Evolutionary conservation across 2,113 vertebrate species (phyloP).

Genomic region (Myotis davidii): DNA sequence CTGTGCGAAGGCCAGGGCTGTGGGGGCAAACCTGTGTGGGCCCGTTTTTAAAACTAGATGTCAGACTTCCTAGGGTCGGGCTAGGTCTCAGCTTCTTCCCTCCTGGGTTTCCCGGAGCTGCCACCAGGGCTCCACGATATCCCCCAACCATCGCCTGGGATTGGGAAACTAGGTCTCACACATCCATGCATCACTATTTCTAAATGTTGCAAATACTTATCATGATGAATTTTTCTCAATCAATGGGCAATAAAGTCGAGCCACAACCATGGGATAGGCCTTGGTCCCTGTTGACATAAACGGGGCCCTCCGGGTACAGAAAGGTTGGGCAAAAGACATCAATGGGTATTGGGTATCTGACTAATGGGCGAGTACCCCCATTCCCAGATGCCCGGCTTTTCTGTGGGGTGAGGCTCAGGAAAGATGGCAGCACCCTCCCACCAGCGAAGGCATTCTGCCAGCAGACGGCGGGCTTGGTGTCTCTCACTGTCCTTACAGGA

Average conservation of each 20-base stretch:
- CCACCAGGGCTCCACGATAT: background rate
- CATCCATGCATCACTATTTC: background rate
- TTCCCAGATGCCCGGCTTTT: background rate
- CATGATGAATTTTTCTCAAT: background rate
- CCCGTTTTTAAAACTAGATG: background rate
- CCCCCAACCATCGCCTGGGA: background rate
- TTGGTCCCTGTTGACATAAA: background rate
- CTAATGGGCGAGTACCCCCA: background rate
- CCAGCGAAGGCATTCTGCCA: background rate
- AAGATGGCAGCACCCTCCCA: background rate
- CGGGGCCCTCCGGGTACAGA: background rate
- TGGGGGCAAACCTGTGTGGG: background rate
- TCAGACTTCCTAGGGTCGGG: background rate
- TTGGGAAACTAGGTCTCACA: background rate
- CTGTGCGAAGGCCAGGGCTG: background rate
- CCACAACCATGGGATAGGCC: too few relatives aligned
- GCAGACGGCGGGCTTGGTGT: background rate
- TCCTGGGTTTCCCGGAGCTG: background rate
- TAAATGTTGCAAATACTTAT: background rate
- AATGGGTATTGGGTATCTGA: background rate
- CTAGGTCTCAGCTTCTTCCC: background rate
- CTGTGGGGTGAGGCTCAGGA: background rate
- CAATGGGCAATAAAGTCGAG: background rate
- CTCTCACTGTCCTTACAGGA: background rate
- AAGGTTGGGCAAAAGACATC: background rate